Base-by-base conservation (phyloP, 2,113 vertebrate species). In the Prunella himalayana region DNA sequence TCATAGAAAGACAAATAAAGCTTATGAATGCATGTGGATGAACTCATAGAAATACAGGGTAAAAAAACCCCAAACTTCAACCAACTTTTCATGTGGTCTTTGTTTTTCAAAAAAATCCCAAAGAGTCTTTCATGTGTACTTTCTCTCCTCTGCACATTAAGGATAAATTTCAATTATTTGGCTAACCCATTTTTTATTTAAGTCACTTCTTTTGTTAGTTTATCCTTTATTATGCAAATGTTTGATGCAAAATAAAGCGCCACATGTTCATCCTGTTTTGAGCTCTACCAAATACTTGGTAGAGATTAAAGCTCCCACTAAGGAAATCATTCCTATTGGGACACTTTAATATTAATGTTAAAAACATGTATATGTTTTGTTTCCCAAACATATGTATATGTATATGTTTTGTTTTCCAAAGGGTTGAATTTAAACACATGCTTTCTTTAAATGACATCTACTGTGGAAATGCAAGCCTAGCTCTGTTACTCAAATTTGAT, bases 171-270 rank as follows among this genome's bases (percentile, higher is more conserved):
- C 27, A 66, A 30, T 61, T 92, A 88, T 90, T 93, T 94, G 60
- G 24, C 31, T 82, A 81, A 59, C 15, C 5, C 9, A 10, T 47
- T 94, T 94, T 68, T 87, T 9, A 37, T 86, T 82, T 73, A 91
- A 92, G 80, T 83, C 7, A 51, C 30, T 92, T 39, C n/a, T 85
- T 76, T 86, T 70, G 59, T 88, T 50, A 79, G 44, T 88, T 93
- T 94, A 73, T 80, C 60, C 82, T 97, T 95, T 93, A 61, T 81
- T 86, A 92, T 92, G 68, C 47, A 92, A 88, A 90, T 83, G 57
- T 85, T 93, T 12, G 28, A 86, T 93, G 72, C 35, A 90, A 92
- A 93, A 93, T 86, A 66, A 53, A 95, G 42, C 63, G 27, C 39
- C 90, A 92, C 88, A 90, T 78, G 82, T 77, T 96, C 71, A 54